These are phyloP conservation scores for Melanocharis versteri DNA, from an alignment of 2,113 vertebrate genomes.

Conservation along the genomic window DNA sequence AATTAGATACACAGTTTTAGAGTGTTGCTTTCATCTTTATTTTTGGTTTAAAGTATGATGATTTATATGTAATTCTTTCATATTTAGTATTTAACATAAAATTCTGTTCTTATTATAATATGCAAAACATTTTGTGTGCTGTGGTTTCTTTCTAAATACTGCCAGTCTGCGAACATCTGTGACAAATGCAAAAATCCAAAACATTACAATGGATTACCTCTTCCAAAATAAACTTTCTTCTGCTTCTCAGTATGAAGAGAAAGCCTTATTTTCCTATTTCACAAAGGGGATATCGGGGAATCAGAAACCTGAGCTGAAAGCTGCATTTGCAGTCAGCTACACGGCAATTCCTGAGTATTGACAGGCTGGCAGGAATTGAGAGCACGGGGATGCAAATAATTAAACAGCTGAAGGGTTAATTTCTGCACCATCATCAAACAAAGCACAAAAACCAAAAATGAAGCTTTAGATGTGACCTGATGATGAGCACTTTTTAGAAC, in stretches of 20 bases:
- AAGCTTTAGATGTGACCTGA: constrained; percentile 20
- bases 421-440: neutral
- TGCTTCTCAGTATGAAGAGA: neutral
- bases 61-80: neutral
- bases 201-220: neutral
- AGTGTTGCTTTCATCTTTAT: neutral
- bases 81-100: neutral
- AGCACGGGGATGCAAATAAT: neutral
- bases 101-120: neutral
- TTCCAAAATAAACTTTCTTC: constrained; percentile 5
- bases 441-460: neutral
- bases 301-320: neutral
- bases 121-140: neutral
- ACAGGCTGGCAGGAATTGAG: neutral
- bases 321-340: neutral
- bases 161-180: neutral
- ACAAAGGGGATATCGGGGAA: neutral
- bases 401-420: constrained; percentile 26
- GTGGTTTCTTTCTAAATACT: neutral
- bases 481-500: constrained; percentile 15
- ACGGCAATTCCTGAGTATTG: neutral
- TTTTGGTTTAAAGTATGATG: neutral
- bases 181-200: constrained; percentile 5
- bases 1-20: neutral
- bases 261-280: neutral